Evolutionary conservation across 2,797 vertebrate genomes (phyloP), one percentile per base, ranked within the genome.

Genomic region (Esox lucius): DNA sequence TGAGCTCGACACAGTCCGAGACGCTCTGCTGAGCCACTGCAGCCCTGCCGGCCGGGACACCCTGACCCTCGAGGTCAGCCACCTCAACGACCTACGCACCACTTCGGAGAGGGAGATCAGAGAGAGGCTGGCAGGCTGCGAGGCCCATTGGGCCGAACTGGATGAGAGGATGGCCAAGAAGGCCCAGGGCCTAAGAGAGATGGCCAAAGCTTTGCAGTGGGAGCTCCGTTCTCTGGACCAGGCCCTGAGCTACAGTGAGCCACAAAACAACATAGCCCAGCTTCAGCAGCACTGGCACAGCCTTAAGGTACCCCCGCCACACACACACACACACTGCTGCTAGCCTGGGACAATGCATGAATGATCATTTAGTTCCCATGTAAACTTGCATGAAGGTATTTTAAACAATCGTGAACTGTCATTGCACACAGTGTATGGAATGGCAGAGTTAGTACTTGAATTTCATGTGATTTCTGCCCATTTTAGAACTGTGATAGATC

Each of bases 241-340:
- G 81, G 89, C 85, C 0, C 87, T 93, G 8, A 87, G 83, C 35
- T 91, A 87, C 85, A 87, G 86, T 5, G 84, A 90, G 53, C 83
- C 85, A 1, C 90, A 82, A 67, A 73, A 82, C 66, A 90, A 87
- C 75, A 82, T 94, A 0, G 33, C 71, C 62, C 91, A 92, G 82
- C 87, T 94, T 0, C 89, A 93, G n/a, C 89, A 91, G 73, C 91
- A 89, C 85, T 94, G 93, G 93, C 68, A 84, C 79, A 87, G 87
- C 76, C 89, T 94, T 0, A 88, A 93, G 93, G 94, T 95, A 78
- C 35, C 2, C 59, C 70, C 22, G 33, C 19, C 13, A 22, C 22
- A 13, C 13, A 68, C n/a, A 65, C 4, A n/a, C n/a, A 17, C 8
- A 16, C 19, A 24, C 48, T 28, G 59, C 28, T 72, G n/a, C n/a